Conservation (phyloP, 2,888 invertebrate species). For the Chrysolina oricalcia region DNA sequence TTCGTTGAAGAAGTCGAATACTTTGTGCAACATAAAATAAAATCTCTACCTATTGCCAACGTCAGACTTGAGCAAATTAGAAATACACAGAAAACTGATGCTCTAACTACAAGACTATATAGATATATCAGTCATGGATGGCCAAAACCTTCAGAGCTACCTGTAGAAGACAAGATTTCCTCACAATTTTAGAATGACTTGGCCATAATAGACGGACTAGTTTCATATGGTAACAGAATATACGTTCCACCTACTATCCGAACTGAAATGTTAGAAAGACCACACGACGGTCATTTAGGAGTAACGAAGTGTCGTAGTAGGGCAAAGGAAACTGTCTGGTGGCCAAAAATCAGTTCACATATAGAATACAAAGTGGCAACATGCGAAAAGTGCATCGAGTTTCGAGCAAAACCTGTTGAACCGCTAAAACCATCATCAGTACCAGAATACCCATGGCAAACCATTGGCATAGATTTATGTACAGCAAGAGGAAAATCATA, state of each 20-base stretch:
- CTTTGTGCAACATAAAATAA: too few species aligned
- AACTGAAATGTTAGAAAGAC: too few species aligned
- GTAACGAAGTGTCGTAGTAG: neutral
- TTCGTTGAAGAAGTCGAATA: constrained; percentile 10
- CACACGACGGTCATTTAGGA: too few species aligned
- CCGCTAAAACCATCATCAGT: too few species aligned
- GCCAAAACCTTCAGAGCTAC: neutral
- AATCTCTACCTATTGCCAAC: too few species aligned
- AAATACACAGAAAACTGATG: neutral
- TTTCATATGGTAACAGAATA: neutral
- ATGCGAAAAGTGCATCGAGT: too few species aligned
- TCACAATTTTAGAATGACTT: neutral
- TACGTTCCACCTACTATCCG: neutral
- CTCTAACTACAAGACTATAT: neutral
- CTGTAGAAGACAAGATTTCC: neutral
- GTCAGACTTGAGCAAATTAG: too few species aligned
- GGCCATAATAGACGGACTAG: neutral
- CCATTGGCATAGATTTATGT: too few species aligned
- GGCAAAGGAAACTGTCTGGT: constrained; percentile 23
- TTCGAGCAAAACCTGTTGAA: too few species aligned
- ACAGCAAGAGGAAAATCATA: too few species aligned
- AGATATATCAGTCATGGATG: too few species aligned
- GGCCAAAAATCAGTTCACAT: constrained; percentile 18
- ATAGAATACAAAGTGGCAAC: neutral
- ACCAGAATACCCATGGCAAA: too few species aligned